phyloP scores from a whole-genome alignment of 2,113 vertebrate species.

The Callionymus lyra region DNA sequence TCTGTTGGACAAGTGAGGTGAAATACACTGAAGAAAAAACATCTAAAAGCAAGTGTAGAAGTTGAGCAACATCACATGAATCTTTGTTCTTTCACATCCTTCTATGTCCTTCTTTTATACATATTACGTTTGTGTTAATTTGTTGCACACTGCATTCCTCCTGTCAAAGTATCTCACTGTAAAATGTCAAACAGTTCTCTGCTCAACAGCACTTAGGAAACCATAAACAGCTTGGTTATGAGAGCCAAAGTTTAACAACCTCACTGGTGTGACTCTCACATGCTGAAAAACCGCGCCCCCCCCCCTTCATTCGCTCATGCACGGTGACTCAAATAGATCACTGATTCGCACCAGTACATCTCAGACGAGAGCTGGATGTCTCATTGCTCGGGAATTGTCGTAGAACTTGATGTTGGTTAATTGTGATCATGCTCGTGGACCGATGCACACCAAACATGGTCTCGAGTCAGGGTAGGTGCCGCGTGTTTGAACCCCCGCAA shows the following conservation, averaged over 20 bases:
- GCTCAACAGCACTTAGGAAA: constrained; percentile 12
- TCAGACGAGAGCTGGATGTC: constrained; percentile 4
- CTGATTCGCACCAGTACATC: constrained; percentile 51
- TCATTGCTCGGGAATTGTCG: no score
- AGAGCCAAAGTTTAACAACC: constrained; percentile 49
- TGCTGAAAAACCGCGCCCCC: constrained; percentile 22
- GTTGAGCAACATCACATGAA: no score
- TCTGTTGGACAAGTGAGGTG: no score
- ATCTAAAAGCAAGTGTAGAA: no score
- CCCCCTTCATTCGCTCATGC: constrained; percentile 25
- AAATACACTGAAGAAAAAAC: no score
- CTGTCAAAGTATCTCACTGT: constrained; percentile 1
- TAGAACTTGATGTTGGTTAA: no score
- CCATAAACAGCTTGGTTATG: constrained; percentile 33
- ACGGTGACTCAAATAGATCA: constrained; percentile 31
- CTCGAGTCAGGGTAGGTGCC: no score
- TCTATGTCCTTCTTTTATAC: no score
- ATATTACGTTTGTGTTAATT: neutral
- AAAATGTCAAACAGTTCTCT: constrained; percentile 11
- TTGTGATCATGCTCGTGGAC: no score
- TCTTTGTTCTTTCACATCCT: no score
- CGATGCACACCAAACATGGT: no score
- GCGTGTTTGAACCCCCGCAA: no score
- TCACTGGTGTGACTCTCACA: constrained; percentile 51
- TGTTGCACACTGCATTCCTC: neutral